Base-by-base conservation (phyloP, 2,888 invertebrate genomes). In the Dromius quadrimaculatus region DNA sequence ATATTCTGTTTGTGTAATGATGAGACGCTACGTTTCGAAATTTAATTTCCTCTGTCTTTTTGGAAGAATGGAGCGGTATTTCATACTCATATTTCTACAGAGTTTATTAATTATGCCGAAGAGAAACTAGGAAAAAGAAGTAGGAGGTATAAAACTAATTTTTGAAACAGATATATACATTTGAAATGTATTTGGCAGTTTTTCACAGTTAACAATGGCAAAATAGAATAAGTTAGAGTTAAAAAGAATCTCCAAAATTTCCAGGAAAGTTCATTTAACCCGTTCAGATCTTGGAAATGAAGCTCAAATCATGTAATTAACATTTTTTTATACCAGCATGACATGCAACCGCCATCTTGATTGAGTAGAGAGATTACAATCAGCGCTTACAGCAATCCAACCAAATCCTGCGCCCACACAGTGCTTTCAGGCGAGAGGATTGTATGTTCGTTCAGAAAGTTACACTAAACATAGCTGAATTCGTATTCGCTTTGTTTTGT, bases 341-440 rank as follows among this genome's bases (percentile, higher is more conserved):
- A 41, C 41, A 11, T 41, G 41, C 13, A 41, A 13, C 15, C 41
- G 13, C 41, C 41, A 41, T 41, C 41, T 41, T 41, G 41, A 41
- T 41, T 41, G 17, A 15, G 17, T 15, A 8, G 41, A 15, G 41
- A 41, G 41, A 41, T 41, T 41, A 41, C 41, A 15, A 41, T 41
- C 41, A 41, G 13, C 15, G 15, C 36, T 36, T 41, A 6, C 15
- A 2, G 41, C 41, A 41, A 41, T 41, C 41, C 41, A 41, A 41
- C 15, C 15, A 41, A 41, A 41, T 3, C 41, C 28, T 41, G 4
- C 36, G n/a, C 2, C n/a, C 36, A 36, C n/a, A n/a, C n/a, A n/a
- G n/a, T n/a, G n/a, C n/a, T n/a, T n/a, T n/a, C n/a, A n/a, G n/a
- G n/a, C n/a, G n/a, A n/a, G n/a, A n/a, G n/a, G n/a, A n/a, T n/a